Conservation (phyloP, 2,888 invertebrate species). For the Cephus spinipes region DNA sequence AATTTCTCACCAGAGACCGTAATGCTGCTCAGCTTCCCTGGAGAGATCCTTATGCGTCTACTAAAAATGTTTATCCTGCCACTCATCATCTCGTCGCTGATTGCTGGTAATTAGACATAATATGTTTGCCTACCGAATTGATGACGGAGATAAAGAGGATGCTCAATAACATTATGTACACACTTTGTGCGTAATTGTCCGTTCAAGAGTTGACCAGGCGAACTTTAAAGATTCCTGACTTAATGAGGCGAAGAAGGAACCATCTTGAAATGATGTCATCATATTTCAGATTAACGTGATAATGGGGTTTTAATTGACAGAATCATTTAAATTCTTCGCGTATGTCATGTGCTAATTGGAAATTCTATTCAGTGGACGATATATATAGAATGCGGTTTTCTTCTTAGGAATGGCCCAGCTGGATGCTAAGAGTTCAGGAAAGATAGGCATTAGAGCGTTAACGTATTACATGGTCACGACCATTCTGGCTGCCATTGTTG, state of each 20-base stretch:
- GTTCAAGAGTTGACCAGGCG: not conserved
- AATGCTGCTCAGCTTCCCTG: slow-evolving; percentile 74
- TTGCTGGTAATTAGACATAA: slow-evolving; percentile 67
- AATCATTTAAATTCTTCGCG: not conserved
- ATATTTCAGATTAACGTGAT: not conserved
- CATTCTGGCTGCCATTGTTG: slow-evolving; percentile 73
- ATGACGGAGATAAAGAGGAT: not conserved
- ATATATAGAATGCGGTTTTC: not conserved
- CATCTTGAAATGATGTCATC: not conserved
- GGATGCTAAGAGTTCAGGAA: slow-evolving; percentile 74
- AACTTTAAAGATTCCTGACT: not conserved
- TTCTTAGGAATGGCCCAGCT: slow-evolving; percentile 72
- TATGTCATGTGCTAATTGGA: not conserved
- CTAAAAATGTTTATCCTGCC: slow-evolving; percentile 79
- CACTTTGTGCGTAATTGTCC: not conserved
- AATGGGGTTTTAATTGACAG: not conserved
- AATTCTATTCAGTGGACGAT: not conserved
- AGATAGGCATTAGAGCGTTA: slow-evolving; percentile 74
- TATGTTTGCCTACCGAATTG: not conserved
- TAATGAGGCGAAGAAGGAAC: not conserved
- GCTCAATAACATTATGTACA: not conserved
- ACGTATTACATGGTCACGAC: slow-evolving; percentile 76
- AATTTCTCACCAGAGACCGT: slow-evolving; percentile 68
- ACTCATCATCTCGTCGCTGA: slow-evolving; percentile 74
- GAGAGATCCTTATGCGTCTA: slow-evolving; percentile 76